Percentiles rank a stretch among this genome's conserved stretches.
phyloP scores from a whole-genome alignment of 2,888 invertebrate genomes.

The Apodemia duryi region DNA sequence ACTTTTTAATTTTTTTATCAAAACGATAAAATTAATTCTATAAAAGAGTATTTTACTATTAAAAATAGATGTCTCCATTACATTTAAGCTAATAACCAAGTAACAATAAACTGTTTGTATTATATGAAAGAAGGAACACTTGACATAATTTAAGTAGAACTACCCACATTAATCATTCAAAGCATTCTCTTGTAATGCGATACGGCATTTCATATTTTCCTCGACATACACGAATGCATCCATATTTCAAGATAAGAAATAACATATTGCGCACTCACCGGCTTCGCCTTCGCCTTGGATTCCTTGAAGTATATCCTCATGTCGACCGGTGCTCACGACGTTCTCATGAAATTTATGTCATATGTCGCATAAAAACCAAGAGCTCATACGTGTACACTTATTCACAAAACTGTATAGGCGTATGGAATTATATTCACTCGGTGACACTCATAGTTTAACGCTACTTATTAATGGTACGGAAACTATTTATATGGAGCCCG shows the following conservation, averaged over 20 bases:
- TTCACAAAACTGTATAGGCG: not conserved
- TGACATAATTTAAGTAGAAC: not conserved
- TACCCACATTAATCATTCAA: not conserved
- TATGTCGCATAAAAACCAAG: conserved; percentile 59
- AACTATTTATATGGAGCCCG: too few relatives aligned
- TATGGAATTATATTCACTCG: not conserved
- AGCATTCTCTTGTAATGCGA: not conserved
- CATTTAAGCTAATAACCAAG: not conserved
- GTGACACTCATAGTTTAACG: not conserved
- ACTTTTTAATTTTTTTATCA: too few relatives aligned
- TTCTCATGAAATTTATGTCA: conserved; percentile 63
- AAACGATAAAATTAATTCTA: too few relatives aligned
- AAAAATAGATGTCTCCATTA: too few relatives aligned
- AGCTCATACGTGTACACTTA: conserved; percentile 29
- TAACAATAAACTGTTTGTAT: not conserved
- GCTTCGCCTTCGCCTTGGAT: conserved; percentile 55
- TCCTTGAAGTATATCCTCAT: conserved; percentile 75
- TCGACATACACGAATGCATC: conserved; percentile 3
- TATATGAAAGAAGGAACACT: not conserved
- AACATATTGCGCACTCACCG: conserved; percentile 49
- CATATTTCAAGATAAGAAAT: conserved; percentile 9
- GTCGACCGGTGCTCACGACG: conserved; percentile 35
- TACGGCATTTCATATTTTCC: not conserved
- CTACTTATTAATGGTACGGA: too few relatives aligned
- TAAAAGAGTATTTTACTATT: too few relatives aligned